Conservation (phyloP, 2,888 invertebrate species). For the Eristalis arbustorum region DNA sequence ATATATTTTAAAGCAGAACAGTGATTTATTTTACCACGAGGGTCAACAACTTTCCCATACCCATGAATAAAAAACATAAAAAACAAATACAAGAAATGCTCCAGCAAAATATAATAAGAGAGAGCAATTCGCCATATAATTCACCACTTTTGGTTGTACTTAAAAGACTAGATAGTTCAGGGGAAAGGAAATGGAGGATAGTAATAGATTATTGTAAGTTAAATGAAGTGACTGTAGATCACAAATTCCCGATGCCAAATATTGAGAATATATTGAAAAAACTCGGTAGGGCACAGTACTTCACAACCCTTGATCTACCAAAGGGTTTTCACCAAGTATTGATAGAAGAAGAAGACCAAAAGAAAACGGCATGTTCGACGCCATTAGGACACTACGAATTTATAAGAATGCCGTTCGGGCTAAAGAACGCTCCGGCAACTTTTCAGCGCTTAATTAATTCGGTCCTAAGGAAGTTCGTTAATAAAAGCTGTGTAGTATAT, state of each 20-base stretch:
- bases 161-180: too few relatives aligned
- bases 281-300: constrained; percentile 55
- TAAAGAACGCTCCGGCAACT: too few relatives aligned
- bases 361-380: constrained; percentile 50
- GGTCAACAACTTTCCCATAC: too few relatives aligned
- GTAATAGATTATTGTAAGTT: not conserved
- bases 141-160: too few relatives aligned
- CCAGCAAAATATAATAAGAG: too few relatives aligned
- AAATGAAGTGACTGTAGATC: constrained; percentile 47
- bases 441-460: too few relatives aligned
- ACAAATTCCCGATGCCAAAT: constrained; percentile 53
- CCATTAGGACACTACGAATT: constrained; percentile 52
- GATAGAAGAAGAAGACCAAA: constrained; percentile 34
- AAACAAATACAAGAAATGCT: too few relatives aligned
- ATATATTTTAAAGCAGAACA: too few relatives aligned
- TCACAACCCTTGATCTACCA: constrained; percentile 54
- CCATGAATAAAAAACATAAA: not conserved
- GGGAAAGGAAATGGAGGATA: too few relatives aligned
- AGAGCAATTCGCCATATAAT: too few relatives aligned
- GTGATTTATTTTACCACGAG: too few relatives aligned
- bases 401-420: not conserved
- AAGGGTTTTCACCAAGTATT: constrained; percentile 54
- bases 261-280: constrained; percentile 35
- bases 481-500: not conserved
- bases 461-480: not conserved